These are phyloP conservation scores for Endomychus coccineus DNA, from an alignment of 2,888 invertebrate genomes.

Conservation along the genomic window DNA sequence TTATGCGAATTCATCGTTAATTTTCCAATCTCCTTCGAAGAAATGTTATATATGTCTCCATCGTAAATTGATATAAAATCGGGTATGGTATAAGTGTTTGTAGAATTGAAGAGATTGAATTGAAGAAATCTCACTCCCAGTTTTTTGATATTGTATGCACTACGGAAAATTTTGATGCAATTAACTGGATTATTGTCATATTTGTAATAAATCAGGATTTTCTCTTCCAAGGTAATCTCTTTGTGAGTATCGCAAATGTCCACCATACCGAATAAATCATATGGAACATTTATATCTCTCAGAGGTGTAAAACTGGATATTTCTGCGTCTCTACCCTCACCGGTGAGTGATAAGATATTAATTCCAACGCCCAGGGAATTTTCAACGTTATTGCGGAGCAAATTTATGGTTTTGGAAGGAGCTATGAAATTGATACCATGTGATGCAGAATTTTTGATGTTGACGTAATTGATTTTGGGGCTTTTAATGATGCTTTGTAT, in stretches of 20 bases:
- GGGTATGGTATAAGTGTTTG: constrained; percentile 68
- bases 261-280: constrained; percentile 86
- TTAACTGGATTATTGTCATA: constrained; percentile 95
- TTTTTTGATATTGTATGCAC: constrained; percentile 75
- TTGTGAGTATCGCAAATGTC: constrained; percentile 96
- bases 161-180: constrained; percentile 94
- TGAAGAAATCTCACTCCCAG: constrained; percentile 86
- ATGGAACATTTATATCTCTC: constrained; percentile 74
- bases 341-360: constrained; percentile 82
- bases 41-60: constrained; percentile 85
- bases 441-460: constrained; percentile 75
- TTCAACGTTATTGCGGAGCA: constrained; percentile 66
- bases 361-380: constrained; percentile 86
- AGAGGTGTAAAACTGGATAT: constrained; percentile 85
- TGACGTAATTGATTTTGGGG: constrained; percentile 73
- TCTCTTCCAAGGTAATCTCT: constrained; percentile 80
- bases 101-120: constrained; percentile 86
- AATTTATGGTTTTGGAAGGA: constrained; percentile 72
- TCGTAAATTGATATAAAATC: constrained; percentile 85
- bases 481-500: constrained; percentile 84
- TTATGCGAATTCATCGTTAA: constrained; percentile 64
- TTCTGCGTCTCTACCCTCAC: constrained; percentile 82
- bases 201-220: constrained; percentile 89
- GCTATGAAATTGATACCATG: constrained; percentile 90
- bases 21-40: constrained; percentile 62